Percentiles rank a stretch among this genome's conserved stretches.
Conservation (phyloP, 2,888 invertebrate genomes). For the Linyphia triangularis region DNA sequence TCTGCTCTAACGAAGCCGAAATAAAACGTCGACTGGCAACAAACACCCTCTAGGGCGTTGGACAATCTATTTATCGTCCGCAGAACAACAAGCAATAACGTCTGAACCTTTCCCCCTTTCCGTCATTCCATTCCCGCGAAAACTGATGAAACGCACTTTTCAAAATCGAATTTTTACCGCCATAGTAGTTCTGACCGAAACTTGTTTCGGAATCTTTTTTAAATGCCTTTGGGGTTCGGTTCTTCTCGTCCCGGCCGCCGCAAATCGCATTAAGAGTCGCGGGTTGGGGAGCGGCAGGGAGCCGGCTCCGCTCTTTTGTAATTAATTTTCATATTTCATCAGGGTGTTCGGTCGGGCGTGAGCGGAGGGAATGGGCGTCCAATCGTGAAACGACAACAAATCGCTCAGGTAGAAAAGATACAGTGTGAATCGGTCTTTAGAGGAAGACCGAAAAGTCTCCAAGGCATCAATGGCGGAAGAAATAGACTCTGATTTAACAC, state of each 20-base stretch:
- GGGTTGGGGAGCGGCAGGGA: background rate
- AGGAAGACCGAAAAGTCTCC: slow-evolving; percentile 29
- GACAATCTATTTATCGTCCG: slow-evolving; percentile 57
- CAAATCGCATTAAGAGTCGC: slow-evolving; percentile 48
- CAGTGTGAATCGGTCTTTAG: slow-evolving; percentile 46
- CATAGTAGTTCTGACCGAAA: slow-evolving; percentile 44
- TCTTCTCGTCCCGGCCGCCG: slow-evolving; percentile 38
- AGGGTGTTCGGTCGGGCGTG: slow-evolving; percentile 58
- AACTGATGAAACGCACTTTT: slow-evolving; percentile 73
- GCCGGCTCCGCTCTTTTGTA: slow-evolving; percentile 51
- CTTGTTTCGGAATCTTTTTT: slow-evolving; percentile 60
- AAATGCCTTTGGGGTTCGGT: slow-evolving; percentile 58
- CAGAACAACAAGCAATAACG: slow-evolving; percentile 34
- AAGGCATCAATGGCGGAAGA: slow-evolving; percentile 71
- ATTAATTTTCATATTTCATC: slow-evolving; percentile 75
- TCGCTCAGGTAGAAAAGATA: slow-evolving; percentile 60
- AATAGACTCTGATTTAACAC: slow-evolving; percentile 59
- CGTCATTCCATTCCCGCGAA: slow-evolving; percentile 6
- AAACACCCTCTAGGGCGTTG: slow-evolving; percentile 10
- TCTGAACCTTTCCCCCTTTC: background rate
- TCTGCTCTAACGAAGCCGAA: slow-evolving; percentile 51
- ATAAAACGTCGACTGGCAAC: slow-evolving; percentile 27
- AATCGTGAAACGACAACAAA: slow-evolving; percentile 64
- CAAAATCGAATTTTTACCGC: slow-evolving; percentile 70
- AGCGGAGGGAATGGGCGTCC: slow-evolving; percentile 18